Base-by-base conservation (phyloP, 2,888 invertebrate genomes). In the Rhagonycha fulva region DNA sequence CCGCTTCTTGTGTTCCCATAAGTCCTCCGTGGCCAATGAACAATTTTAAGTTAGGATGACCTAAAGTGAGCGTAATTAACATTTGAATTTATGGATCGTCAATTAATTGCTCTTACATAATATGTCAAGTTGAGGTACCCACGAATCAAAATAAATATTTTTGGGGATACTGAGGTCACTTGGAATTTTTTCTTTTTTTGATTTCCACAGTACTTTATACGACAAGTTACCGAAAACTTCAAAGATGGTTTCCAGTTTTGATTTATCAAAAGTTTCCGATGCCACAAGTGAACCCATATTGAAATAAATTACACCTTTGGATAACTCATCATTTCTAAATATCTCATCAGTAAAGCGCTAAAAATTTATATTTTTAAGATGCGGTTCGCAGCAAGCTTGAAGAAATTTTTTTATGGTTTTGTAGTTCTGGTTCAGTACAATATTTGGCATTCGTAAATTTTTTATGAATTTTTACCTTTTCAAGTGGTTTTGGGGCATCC, bases 201-300 rank as follows among this genome's bases (percentile, higher is more conserved):
- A 90, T 84, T 91, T 91, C 83, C 91, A 90, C 23, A 92, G 84
- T 9, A 92, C 89, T 5, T 89, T 88, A 82, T 90, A 90, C n/a
- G 90, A 88, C 63, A 92, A 82, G 60, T 89, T 87, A 0, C 89
- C 89, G 77, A 91, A 88, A 1, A 88, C 90, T 26, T 86, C 85
- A 79, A 91, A 89, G 79, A 92, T 89, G 71, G 87, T 87, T 76
- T 88, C 85, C 67, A 90, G 82, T 78, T 86, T 89, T 14, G 88
- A 86, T 60, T 84, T 85, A 0, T 91, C 89, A 78, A 91, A 89
- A 0, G 89, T 89, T 83, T 91, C 90, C 47, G 90, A 89, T 23
- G 89, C 85, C 0, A 92, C 87, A 89, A 91, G 90, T 7, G 91
- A 91, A 9, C 91, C 91, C 81, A 91, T 90, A 79, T 90, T 90